Conservation (phyloP, 2,797 vertebrate species). For the Poeciliopsis turneri region DNA sequence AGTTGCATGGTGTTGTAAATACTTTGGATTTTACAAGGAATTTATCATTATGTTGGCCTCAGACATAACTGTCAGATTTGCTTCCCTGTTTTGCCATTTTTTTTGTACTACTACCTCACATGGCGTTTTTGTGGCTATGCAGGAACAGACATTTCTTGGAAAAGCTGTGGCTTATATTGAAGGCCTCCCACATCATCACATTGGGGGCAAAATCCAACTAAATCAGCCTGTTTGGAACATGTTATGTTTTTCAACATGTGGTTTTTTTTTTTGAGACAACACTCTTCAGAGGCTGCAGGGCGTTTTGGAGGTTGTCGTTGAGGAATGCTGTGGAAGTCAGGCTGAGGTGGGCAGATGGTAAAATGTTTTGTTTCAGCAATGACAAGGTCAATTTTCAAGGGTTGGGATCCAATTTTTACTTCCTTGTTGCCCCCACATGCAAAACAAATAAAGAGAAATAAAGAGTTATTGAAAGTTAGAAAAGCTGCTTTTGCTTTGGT, state of each 20-base stretch:
- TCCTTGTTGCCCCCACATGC: constrained; percentile 42
- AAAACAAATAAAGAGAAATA: constrained; percentile 56
- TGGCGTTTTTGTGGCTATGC: constrained; percentile 3
- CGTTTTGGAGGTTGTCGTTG: constrained; percentile 37
- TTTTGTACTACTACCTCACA: not conserved
- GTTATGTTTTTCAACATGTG: constrained; percentile 57
- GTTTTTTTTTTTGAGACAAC: constrained; percentile 45
- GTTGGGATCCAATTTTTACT: constrained; percentile 42
- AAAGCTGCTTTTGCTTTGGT: constrained; percentile 24
- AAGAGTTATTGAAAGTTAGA: constrained; percentile 32
- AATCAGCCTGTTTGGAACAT: constrained; percentile 57
- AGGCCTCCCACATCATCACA: constrained; percentile 56
- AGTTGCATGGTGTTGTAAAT: not conserved
- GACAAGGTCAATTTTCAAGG: constrained; percentile 32
- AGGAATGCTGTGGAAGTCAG: constrained; percentile 53
- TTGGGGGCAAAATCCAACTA: constrained; percentile 45
- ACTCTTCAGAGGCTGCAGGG: constrained; percentile 50
- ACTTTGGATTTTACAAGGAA: not conserved
- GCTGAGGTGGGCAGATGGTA: constrained; percentile 47
- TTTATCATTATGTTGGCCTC: not conserved
- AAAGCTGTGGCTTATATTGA: constrained; percentile 53
- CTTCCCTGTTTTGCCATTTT: not conserved
- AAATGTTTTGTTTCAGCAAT: constrained; percentile 49
- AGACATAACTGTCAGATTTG: not conserved
- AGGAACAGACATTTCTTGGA: constrained; percentile 57